These are phyloP conservation scores for Rousettus leschenaultii DNA, from an alignment of 2,113 vertebrate species.

Conservation along the genomic window DNA sequence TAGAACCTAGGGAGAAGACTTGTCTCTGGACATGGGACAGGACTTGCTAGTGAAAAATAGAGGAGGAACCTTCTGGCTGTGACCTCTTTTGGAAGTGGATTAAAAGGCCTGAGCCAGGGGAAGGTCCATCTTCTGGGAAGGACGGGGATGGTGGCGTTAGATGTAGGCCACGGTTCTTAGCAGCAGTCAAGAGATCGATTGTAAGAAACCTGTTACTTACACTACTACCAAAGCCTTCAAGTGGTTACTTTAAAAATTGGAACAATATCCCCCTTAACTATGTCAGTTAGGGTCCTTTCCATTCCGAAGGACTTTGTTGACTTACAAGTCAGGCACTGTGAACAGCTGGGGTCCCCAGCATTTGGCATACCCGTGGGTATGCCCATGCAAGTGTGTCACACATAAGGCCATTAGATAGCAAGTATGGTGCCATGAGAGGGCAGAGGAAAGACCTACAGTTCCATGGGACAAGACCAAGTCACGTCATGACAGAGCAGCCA, in stretches of 20 bases:
- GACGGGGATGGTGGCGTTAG: not conserved
- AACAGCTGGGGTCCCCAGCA: not conserved
- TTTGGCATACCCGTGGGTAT: not conserved
- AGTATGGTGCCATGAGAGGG: not conserved
- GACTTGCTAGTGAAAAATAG: not conserved
- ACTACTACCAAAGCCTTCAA: not conserved
- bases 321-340: not conserved
- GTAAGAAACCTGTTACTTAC: not conserved
- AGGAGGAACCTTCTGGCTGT: not conserved
- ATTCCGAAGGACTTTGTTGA: not conserved
- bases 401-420: not conserved
- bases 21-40: not conserved
- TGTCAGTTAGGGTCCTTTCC: not conserved
- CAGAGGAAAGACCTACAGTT: not conserved
- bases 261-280: not conserved
- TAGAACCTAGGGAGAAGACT: not conserved
- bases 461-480: not conserved
- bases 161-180: not conserved
- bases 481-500: not conserved
- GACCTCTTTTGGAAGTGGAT: not conserved
- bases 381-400: fast-evolving
- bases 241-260: not conserved
- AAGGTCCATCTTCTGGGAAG: not conserved
- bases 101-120: not conserved
- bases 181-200: fast-evolving